Evolutionary conservation across 2,797 vertebrate genomes (phyloP), one percentile per base, ranked within the genome.

Genomic region (Trachurus trachurus): DNA sequence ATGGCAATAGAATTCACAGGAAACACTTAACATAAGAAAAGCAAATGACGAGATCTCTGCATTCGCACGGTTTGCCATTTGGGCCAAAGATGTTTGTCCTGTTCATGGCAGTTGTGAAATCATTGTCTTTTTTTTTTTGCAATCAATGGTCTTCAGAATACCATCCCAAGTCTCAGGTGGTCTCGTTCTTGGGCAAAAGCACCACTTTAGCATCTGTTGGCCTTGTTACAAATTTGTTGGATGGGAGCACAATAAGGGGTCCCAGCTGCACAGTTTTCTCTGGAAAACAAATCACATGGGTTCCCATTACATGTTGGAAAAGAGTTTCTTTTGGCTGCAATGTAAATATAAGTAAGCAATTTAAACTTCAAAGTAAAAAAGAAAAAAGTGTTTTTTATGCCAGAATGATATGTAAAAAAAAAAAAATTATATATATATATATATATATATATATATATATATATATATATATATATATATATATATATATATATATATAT

Each of bases 171-270:
- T 57, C 45, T 78, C 70, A 74, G 50, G 22, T 57, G 59, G 29
- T 53, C 4, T 57, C 44, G 39, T 39, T 76, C 40, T 78, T 44
- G 49, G 45, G 3, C 61, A 37, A 67, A 71, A 61, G 44, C 7
- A 19, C 6, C 0, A 2, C 62, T 64, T 60, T 69, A 4, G 54
- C 69, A 26, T 68, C 21, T 5, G 56, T 49, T 52, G 39, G 10
- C 31, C 1, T 71, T 34, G 49, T 21, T 31, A 61, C 50, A 6
- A 0, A 59, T 59, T 67, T 65, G 4, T 68, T 52, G 40, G 73
- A 59, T n/a, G 86, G 62, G 2, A 92, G 49, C 31, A 94, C 60
- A 47, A 42, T 49, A 29, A 95, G 68, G 13, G 92, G 94, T 37
- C 90, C 92, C 42, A 93, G 54, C 15, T 82, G 84, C 40, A 89